phyloP scores from a whole-genome alignment of 2,888 invertebrate species.

The Athrips mouffetella region DNA sequence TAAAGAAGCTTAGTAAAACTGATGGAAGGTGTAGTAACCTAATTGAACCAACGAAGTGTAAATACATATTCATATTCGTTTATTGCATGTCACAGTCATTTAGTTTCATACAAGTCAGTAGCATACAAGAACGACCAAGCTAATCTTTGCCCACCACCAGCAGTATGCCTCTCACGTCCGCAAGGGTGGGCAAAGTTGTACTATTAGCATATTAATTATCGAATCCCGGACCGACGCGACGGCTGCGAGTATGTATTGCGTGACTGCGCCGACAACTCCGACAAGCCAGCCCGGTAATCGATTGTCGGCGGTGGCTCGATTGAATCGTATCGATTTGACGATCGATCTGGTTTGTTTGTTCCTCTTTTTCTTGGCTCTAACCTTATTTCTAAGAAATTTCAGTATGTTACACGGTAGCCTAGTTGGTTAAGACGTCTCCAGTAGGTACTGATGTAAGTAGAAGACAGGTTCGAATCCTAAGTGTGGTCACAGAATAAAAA shows the following conservation, averaged over 20 bases:
- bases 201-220: conserved; percentile 72
- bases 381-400: no score
- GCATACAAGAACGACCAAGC: conserved; percentile 7
- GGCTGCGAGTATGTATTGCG: conserved; percentile 46
- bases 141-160: conserved; percentile 26
- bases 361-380: no score
- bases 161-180: conserved; percentile 51
- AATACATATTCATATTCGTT: no score
- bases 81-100: no score
- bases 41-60: no score
- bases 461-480: no score
- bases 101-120: not conserved
- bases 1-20: no score
- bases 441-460: no score
- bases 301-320: conserved; percentile 12
- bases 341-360: conserved; percentile 2
- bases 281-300: conserved; percentile 16
- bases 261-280: conserved; percentile 35
- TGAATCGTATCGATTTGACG: conserved; percentile 14
- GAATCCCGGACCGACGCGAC: conserved; percentile 39
- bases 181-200: conserved; percentile 54
- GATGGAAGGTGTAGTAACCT: no score
- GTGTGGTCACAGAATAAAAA: no score
- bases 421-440: no score
- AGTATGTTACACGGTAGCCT: no score